phyloP scores from a whole-genome alignment of 2,113 vertebrate species.

The Egretta garzetta region DNA sequence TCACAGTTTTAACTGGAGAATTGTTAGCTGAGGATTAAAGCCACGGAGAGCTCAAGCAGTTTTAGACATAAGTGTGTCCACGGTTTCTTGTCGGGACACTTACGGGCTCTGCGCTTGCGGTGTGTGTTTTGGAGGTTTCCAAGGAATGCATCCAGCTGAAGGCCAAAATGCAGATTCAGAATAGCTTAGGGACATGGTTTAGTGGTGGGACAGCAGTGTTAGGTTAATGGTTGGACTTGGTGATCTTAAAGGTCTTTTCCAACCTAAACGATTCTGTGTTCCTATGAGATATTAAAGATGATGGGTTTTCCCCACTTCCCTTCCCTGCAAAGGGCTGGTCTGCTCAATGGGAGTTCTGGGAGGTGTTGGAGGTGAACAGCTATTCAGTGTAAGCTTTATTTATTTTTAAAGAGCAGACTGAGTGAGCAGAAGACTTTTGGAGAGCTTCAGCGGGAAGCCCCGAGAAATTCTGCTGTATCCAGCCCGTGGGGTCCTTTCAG shows the following conservation, averaged over 20 bases:
- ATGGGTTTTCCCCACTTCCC: not conserved
- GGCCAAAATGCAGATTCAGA: not conserved
- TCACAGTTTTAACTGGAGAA: not conserved
- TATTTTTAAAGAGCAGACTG: not conserved
- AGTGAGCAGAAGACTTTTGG: not conserved
- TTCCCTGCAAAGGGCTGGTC: not conserved
- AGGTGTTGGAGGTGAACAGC: not conserved
- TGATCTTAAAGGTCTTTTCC: too few relatives aligned
- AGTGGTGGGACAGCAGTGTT: too few relatives aligned
- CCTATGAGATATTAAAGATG: not conserved
- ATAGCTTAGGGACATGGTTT: too few relatives aligned
- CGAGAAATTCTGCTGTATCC: not conserved
- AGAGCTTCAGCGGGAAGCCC: not conserved
- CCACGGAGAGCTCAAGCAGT: not conserved
- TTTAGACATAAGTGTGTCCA: not conserved
- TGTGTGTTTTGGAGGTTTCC: not conserved
- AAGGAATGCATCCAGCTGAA: not conserved
- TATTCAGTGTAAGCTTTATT: not conserved
- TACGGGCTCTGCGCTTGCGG: fast-evolving
- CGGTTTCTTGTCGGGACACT: not conserved
- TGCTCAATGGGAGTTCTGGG: not conserved
- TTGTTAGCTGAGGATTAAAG: not conserved
- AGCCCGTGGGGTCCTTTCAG: not conserved
- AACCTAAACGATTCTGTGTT: too few relatives aligned
- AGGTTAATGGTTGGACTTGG: too few relatives aligned